A percentile compares a stretch with the other conserved stretches of the same genome.
Conservation (phyloP, 2,888 invertebrate genomes). For the Diplolepis rosae region DNA sequence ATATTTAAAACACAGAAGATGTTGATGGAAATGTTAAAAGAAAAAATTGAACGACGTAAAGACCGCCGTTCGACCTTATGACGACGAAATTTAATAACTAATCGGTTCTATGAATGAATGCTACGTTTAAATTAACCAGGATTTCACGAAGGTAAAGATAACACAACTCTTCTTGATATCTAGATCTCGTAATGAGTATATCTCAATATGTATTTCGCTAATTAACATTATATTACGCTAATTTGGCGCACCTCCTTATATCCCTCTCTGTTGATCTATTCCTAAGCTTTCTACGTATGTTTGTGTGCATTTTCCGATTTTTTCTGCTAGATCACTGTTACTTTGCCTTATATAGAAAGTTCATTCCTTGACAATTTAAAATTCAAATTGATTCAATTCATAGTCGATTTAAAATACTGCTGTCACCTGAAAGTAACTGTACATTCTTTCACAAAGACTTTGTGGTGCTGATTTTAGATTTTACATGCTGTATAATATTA, state of each 20-base stretch:
- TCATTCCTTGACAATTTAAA: slow-evolving; percentile 20
- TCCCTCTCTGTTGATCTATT: slow-evolving; percentile 39
- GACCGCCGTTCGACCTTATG: slow-evolving; percentile 50
- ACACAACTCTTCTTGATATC: slow-evolving; percentile 69
- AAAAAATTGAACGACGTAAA: slow-evolving; percentile 48
- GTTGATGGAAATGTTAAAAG: slow-evolving; percentile 30
- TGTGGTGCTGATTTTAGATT: too few relatives aligned
- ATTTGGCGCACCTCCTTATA: slow-evolving; percentile 24
- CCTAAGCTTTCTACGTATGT: slow-evolving; percentile 41
- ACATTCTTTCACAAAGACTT: too few relatives aligned
- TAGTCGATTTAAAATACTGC: too few relatives aligned
- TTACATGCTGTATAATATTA: too few relatives aligned
- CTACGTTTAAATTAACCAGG: slow-evolving; percentile 73
- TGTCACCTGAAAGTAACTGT: too few relatives aligned
- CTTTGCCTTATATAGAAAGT: slow-evolving; percentile 11
- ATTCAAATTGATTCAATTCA: neutral
- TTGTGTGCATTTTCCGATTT: slow-evolving; percentile 33
- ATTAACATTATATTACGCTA: slow-evolving; percentile 24
- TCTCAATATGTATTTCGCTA: slow-evolving; percentile 28
- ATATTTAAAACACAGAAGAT: neutral
- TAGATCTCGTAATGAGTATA: slow-evolving; percentile 57
- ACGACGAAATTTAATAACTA: slow-evolving; percentile 69
- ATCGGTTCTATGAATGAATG: slow-evolving; percentile 73
- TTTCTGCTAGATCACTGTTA: slow-evolving; percentile 29
- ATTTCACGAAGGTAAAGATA: slow-evolving; percentile 73